phyloP scores from a whole-genome alignment of 2,888 invertebrate species.

The Hirtodrosophila cameraria region DNA sequence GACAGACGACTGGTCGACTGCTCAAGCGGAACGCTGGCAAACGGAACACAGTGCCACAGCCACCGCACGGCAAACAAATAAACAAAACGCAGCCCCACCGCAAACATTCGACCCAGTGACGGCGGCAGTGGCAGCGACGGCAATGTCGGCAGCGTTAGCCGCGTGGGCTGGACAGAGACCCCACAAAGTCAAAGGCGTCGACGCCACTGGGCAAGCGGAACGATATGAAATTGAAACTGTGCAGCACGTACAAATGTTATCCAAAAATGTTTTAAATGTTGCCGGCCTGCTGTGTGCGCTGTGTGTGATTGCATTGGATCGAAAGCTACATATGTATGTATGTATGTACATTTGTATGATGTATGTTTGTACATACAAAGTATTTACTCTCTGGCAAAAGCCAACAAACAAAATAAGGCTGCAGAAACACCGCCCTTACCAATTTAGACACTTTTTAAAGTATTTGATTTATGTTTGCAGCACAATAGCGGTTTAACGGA shows the following conservation, averaged over 20 bases:
- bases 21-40: constrained; percentile 52
- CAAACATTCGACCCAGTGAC: constrained; percentile 65
- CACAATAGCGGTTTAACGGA: too few species aligned
- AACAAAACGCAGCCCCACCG: constrained; percentile 62
- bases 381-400: too few species aligned
- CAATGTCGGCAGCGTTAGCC: too few species aligned
- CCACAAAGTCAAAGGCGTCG: constrained; percentile 9
- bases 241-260: constrained; percentile 19
- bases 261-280: constrained; percentile 28
- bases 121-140: constrained; percentile 16
- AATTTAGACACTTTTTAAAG: too few species aligned
- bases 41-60: constrained; percentile 52
- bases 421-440: too few species aligned
- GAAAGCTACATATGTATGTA: background rate
- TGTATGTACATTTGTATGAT: background rate
- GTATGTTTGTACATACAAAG: background rate
- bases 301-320: constrained; percentile 15
- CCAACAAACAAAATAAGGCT: too few species aligned
- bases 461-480: too few species aligned
- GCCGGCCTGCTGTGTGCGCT: constrained; percentile 24
- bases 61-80: constrained; percentile 57
- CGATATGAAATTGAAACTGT: constrained; percentile 31
- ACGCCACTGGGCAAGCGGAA: constrained; percentile 44
- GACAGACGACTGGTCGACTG: constrained; percentile 54
- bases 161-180: constrained; percentile 3